phyloP scores from a whole-genome alignment of 2,113 vertebrate genomes.

The Hepsetus odoe region DNA sequence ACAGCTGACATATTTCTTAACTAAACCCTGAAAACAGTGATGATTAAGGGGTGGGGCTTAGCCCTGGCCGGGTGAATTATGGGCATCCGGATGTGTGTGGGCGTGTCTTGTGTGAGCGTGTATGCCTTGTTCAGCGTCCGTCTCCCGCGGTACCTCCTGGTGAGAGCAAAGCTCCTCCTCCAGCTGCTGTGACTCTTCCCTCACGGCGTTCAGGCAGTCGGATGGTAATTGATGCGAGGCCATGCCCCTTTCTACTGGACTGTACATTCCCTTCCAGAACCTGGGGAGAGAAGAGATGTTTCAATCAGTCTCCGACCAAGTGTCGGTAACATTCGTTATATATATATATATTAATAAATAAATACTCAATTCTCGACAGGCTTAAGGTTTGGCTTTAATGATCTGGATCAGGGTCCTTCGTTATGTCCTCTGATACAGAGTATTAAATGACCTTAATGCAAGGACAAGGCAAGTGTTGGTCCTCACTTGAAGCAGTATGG shows the following conservation, averaged over 20 bases:
- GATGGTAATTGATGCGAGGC: constrained; percentile 84
- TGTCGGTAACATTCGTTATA: no score
- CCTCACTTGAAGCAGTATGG: constrained; percentile 94
- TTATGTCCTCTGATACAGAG: no score
- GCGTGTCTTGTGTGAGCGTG: constrained; percentile 59
- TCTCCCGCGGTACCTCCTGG: constrained; percentile 79
- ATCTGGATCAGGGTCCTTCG: no score
- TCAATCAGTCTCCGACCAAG: no score
- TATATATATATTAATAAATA: no score
- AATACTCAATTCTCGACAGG: no score
- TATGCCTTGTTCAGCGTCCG: constrained; percentile 77
- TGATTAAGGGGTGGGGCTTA: no score
- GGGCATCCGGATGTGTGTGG: background rate
- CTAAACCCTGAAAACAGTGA: no score
- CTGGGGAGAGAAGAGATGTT: constrained; percentile 55
- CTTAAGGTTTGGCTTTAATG: background rate
- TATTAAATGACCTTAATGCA: no score
- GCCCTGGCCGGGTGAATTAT: no score
- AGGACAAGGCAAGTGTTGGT: no score
- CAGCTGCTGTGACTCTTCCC: constrained; percentile 75
- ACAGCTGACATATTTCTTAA: no score
- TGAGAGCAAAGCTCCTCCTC: constrained; percentile 77
- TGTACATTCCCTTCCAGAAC: constrained; percentile 97
- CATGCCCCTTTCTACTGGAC: constrained; percentile 82
- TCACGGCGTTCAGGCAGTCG: constrained; percentile 80